Conservation (phyloP, 2,797 vertebrate species). For the Ceryle rudis region DNA sequence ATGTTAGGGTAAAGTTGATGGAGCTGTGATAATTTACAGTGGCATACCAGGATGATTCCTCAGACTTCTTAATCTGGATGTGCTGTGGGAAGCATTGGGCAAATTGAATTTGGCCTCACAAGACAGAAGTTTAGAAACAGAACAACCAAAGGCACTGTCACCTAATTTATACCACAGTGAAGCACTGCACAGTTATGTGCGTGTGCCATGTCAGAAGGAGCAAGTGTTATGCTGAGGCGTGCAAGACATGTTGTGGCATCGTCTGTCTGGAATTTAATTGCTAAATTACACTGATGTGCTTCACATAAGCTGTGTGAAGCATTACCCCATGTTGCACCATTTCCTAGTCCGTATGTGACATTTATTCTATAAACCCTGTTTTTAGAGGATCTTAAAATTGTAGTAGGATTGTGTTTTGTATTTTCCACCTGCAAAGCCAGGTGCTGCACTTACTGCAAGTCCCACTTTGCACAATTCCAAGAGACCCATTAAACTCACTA, state of each 20-base stretch:
- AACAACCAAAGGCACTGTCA: background rate
- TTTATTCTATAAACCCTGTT: background rate
- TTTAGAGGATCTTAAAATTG: background rate
- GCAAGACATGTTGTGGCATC: background rate
- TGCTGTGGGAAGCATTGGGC: background rate
- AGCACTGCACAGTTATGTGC: background rate
- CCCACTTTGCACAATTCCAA: background rate
- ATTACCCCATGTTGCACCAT: background rate
- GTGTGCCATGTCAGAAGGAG: background rate
- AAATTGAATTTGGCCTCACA: background rate
- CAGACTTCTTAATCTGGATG: background rate
- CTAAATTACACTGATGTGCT: background rate
- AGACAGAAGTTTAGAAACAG: background rate
- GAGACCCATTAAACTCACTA: slow-evolving; percentile 2
- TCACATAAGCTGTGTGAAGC: background rate
- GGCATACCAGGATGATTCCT: background rate
- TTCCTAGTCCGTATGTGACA: background rate
- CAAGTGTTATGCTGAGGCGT: accelerated
- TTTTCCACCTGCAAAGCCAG: background rate
- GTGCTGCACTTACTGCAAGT: background rate
- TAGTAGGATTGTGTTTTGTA: background rate
- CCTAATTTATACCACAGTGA: background rate
- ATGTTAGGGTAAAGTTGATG: slow-evolving; percentile 8
- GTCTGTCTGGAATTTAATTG: background rate
- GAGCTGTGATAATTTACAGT: background rate